phyloP scores from a whole-genome alignment of 2,888 invertebrate genomes.

The Flexamia atlantica region DNA sequence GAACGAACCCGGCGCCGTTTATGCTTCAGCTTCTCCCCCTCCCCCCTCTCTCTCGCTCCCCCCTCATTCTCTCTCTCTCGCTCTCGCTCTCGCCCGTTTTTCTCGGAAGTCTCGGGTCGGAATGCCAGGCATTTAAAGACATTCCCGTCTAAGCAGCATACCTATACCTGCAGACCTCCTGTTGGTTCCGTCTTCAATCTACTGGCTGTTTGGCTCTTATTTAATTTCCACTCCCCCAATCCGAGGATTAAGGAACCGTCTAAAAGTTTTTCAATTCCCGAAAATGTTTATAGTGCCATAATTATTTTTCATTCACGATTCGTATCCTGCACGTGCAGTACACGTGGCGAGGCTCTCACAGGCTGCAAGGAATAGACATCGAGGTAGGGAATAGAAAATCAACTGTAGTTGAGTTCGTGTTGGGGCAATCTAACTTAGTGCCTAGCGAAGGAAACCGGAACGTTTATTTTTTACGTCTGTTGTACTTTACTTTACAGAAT shows the following conservation, averaged over 20 bases:
- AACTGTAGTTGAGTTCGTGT: too few species aligned
- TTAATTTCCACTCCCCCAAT: too few species aligned
- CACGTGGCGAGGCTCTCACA: background rate
- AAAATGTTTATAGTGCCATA: too few species aligned
- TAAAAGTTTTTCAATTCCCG: too few species aligned
- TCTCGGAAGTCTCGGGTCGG: conserved; percentile 17
- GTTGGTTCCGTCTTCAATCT: background rate
- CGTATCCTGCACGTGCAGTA: background rate
- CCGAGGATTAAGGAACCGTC: too few species aligned
- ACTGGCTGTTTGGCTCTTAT: background rate
- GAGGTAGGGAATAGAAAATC: background rate
- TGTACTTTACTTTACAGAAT: too few species aligned
- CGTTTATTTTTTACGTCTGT: too few species aligned
- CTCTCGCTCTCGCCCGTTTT: background rate
- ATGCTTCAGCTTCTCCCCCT: background rate
- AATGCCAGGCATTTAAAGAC: conserved; percentile 38
- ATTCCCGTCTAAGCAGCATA: conserved; percentile 26
- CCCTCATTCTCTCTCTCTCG: background rate
- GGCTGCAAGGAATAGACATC: too few species aligned
- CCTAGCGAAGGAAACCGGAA: too few species aligned
- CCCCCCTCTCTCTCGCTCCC: background rate
- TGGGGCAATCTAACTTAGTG: too few species aligned
- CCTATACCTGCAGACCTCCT: conserved; percentile 3
- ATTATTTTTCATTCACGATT: too few species aligned
- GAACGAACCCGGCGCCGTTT: background rate